phyloP scores from a whole-genome alignment of 2,888 invertebrate species.

The Shargacucullia verbasci region DNA sequence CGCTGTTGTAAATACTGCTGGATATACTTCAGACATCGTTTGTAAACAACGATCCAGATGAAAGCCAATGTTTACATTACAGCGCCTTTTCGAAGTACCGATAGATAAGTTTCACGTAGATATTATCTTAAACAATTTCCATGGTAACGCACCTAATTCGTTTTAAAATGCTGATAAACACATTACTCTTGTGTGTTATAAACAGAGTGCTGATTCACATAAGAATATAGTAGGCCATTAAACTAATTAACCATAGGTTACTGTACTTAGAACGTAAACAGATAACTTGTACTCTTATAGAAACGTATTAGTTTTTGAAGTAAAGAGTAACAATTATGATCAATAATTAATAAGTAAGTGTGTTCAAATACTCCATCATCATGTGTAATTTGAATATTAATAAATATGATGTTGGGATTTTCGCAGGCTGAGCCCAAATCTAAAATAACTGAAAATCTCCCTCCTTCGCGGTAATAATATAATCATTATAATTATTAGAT shows the following conservation, averaged over 20 bases:
- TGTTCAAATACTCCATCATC: no score
- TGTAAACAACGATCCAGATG: slow-evolving; percentile 79
- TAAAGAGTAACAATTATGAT: no score
- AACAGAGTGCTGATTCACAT: slow-evolving; percentile 48
- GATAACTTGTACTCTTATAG: slow-evolving; percentile 15
- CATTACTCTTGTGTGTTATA: slow-evolving; percentile 40
- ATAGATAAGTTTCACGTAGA: slow-evolving; percentile 52
- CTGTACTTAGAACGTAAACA: slow-evolving; percentile 47
- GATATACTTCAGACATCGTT: slow-evolving; percentile 65
- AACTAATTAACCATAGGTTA: slow-evolving; percentile 51
- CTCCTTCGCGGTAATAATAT: no score
- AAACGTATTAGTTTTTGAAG: neutral
- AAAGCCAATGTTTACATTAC: slow-evolving; percentile 75
- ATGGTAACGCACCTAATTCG: slow-evolving; percentile 41
- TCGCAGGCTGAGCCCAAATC: no score
- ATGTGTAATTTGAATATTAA: no score
- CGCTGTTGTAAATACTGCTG: slow-evolving; percentile 70
- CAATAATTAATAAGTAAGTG: no score
- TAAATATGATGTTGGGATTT: no score
- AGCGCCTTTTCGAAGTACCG: slow-evolving; percentile 57
- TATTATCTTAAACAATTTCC: slow-evolving; percentile 51
- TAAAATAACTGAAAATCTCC: no score
- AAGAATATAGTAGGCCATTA: slow-evolving; percentile 41
- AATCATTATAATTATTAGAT: no score
- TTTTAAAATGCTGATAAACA: slow-evolving; percentile 54